These are phyloP conservation scores for Calonectris borealis DNA, from an alignment of 2,113 vertebrate species.

Conservation along the genomic window DNA sequence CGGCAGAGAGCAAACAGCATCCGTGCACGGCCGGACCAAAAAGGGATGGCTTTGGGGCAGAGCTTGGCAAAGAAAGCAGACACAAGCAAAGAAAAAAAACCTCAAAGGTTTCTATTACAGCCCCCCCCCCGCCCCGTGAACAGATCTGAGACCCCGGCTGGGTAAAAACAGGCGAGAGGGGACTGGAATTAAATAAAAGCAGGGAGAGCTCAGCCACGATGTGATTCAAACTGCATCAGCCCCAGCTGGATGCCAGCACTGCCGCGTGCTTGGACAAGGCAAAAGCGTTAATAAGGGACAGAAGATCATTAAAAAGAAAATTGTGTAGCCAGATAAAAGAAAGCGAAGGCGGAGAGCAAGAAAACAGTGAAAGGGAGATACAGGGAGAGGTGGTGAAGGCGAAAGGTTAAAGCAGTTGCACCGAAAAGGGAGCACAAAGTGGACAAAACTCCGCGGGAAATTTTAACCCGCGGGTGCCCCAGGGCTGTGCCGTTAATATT, in stretches of 20 bases:
- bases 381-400: background rate
- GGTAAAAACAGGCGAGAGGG: background rate
- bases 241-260: background rate
- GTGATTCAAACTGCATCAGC: background rate
- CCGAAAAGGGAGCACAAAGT: background rate
- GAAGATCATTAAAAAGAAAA: background rate
- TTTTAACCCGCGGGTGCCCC: background rate
- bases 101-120: background rate
- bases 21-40: fast-evolving
- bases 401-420: background rate
- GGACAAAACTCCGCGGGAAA: background rate
- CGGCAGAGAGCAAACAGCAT: background rate
- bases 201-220: background rate
- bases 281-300: background rate
- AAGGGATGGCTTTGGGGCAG: background rate
- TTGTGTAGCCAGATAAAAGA: background rate
- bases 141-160: background rate
- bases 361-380: background rate
- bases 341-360: background rate
- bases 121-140: fast-evolving
- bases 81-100: background rate
- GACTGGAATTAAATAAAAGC: background rate
- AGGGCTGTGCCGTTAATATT: no score
- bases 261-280: background rate
- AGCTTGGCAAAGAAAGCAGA: background rate